Base-by-base conservation (phyloP, 2,888 invertebrate genomes). In the Sminthurinus aureus region DNA sequence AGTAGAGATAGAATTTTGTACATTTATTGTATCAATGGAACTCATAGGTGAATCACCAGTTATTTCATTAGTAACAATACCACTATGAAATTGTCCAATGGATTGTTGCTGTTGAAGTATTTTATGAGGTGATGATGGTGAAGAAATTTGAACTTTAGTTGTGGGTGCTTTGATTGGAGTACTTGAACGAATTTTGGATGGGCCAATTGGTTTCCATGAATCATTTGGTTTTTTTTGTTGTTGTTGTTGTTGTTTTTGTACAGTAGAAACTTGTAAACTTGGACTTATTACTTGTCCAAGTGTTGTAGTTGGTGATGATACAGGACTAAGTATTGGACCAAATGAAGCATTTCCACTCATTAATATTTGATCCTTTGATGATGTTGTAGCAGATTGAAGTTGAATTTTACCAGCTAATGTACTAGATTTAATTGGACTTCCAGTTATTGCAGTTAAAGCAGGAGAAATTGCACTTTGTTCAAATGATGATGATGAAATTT, bases 271-370 rank as follows among this genome's bases (percentile, higher is more conserved):
- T 20, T 77, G 77, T 22, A 77, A 9, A 58, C 58, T 22, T 52
- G 77, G 77, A 18, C 58, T 58, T 9, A 58, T 8, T 22, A 22
- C 58, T 22, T 58, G 52, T 13, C 58, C 58, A 8, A 58, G 11
- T 50, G 50, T 50, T 74, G 74, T 38, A 38, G n/a, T 58, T 8
- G 15, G 22, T 13, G 58, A n/a, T 6, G 64, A 9, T n/a, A 76
- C 51, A 51, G 76, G 51, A 20, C 18, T n/a, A 13, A 71, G n/a
- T 18, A 71, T 24, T 24, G 20, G 71, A 71, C 71, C 71, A 71
- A 24, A 12, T 18, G 71, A 71, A 38, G 76, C 38, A 73, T 38
- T 73, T 15, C 26, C 73, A 73, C 73, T 73, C 26, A 73, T 73
- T 73, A 38, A 38, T 8, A 15, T 9, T 15, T 73, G 58, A 58